Conservation (phyloP, 2,888 invertebrate genomes). For the Neria commutata region DNA sequence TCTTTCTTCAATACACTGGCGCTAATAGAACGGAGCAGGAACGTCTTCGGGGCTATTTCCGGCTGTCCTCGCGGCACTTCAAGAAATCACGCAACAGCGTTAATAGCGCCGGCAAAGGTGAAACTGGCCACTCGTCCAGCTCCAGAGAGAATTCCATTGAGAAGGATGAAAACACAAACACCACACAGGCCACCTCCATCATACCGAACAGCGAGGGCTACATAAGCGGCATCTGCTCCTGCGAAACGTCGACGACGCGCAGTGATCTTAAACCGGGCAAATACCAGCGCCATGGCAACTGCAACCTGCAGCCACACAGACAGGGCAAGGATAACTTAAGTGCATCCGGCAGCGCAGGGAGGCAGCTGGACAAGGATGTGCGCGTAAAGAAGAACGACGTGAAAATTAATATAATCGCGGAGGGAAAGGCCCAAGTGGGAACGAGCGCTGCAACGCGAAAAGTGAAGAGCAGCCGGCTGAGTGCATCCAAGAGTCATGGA, state of each 20-base stretch:
- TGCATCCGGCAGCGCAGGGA: background rate
- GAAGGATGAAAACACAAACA: constrained; percentile 53
- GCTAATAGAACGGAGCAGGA: constrained; percentile 66
- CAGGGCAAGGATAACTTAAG: constrained; percentile 31
- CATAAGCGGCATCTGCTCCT: too few species aligned
- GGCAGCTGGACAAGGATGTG: constrained; percentile 42
- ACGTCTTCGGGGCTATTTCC: constrained; percentile 66
- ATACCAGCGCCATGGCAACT: constrained; percentile 28
- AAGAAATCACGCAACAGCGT: constrained; percentile 56
- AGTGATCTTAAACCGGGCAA: constrained; percentile 24
- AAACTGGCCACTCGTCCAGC: constrained; percentile 39
- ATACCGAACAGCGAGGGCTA: constrained; percentile 32
- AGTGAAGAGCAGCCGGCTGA: constrained; percentile 20
- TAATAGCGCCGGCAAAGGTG: constrained; percentile 22
- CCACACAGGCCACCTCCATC: constrained; percentile 52
- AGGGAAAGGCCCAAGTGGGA: constrained; percentile 39
- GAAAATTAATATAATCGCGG: constrained; percentile 57
- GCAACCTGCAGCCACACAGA: constrained; percentile 32
- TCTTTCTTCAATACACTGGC: too few species aligned
- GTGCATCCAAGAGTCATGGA: background rate
- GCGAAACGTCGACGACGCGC: constrained; percentile 15
- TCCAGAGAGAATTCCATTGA: constrained; percentile 58
- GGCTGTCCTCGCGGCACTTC: constrained; percentile 62
- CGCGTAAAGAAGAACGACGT: constrained; percentile 51
- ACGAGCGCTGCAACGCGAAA: background rate